Percentiles rank a stretch among this genome's conserved stretches.
Evolutionary conservation across 1,140 invertebrate genomes (phyloP).

Genomic region (Pomacea maculata): DNA sequence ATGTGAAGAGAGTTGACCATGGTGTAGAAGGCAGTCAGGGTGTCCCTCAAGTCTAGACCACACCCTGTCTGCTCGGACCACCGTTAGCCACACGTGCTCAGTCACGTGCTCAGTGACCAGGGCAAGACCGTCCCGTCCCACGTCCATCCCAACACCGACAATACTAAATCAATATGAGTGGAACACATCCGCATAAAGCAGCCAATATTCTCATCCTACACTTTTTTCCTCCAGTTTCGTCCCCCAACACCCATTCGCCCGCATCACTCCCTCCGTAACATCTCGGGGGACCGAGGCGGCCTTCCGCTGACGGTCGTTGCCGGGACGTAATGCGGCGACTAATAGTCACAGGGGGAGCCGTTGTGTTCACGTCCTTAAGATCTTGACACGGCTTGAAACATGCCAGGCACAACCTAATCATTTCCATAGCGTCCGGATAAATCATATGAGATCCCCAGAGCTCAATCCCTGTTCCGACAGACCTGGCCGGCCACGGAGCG

Average conservation of each 20-base stretch:
- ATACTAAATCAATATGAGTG: slow-evolving; percentile 4
- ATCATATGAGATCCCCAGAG: slow-evolving; percentile 14
- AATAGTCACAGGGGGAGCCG: slow-evolving; percentile 14
- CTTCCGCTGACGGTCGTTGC: not conserved
- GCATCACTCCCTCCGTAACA: slow-evolving; percentile 1
- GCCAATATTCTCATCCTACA: not conserved
- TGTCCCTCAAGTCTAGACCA: too few species aligned
- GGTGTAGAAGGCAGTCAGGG: too few species aligned
- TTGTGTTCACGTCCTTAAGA: slow-evolving; percentile 12
- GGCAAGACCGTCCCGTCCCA: not conserved
- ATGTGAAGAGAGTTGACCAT: too few species aligned
- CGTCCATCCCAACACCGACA: not conserved
- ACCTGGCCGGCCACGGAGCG: slow-evolving; percentile 1
- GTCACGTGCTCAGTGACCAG: too few species aligned
- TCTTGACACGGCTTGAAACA: slow-evolving; percentile 19
- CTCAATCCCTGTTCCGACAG: not conserved
- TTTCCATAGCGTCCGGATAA: slow-evolving; percentile 8
- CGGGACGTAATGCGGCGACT: slow-evolving; percentile 3
- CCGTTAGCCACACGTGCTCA: too few species aligned
- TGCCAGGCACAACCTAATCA: slow-evolving; percentile 15
- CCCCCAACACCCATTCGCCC: slow-evolving; percentile 1
- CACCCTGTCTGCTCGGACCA: too few species aligned
- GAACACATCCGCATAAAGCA: not conserved
- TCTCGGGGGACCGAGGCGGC: slow-evolving; percentile 1
- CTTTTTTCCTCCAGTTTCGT: not conserved